Evolutionary conservation across 2,113 vertebrate genomes (phyloP), one percentile per base, ranked within the genome.

Genomic region (Gadus chalcogrammus): DNA sequence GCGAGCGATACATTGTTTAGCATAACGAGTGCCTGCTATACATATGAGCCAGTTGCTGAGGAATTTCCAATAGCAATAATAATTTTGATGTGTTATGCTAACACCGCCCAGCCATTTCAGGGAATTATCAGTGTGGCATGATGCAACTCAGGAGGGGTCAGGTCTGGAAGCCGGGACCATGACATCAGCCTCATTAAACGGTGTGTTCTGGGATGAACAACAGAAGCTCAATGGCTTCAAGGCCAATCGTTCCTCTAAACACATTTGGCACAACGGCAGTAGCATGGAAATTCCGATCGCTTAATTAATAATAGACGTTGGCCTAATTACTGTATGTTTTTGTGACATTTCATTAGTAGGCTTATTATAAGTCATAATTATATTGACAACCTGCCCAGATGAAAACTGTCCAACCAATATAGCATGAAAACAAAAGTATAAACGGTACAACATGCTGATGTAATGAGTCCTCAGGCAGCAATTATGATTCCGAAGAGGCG

Each of bases 61-160:
- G 68, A 31, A 63, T 72, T 78, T 78, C 68, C 71, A 61, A 17
- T 22, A 4, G 8, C 18, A 65, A 4, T 9, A 12, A 48, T 48
- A 48, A 48, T 48, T 48, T 15, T 48, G 42, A 68, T 73, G 11
- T 17, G 3, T 42, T 65, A 42, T 58, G 12, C 63, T n/a, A 38
- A 28, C 31, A 48, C 63, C 31, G 55, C 55, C 55, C 18, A 28
- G 24, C 24, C 3, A 24, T 62, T 62, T 62, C 61, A 62, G 63
- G n/a, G 16, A 38, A 42, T 65, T 65, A n/a, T n/a, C 27, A 28
- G 27, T 2, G 6, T 65, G 31, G 12, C 69, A 64, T 15, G 56
- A 65, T 76, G 22, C 20, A 84, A 70, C 48, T 69, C 42, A 80
- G 86, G 82, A 77, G 84, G 72, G 78, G 75, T 81, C 80, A 74